Conservation (phyloP, 2,888 invertebrate genomes). For the Brachycybe producta region DNA sequence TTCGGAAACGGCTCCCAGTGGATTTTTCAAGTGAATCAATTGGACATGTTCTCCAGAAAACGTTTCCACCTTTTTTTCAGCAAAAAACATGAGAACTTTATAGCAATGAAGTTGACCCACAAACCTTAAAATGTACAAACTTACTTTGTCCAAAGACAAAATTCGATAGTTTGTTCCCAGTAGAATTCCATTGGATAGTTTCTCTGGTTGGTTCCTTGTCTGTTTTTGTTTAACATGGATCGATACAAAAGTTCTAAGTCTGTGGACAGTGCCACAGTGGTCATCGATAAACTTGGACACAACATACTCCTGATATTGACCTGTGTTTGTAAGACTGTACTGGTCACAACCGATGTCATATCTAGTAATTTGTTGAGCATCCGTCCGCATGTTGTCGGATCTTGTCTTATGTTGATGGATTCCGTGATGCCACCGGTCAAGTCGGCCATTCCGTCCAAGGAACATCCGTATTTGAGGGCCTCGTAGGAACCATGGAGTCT, state of each 20-base stretch:
- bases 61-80: constrained; percentile 48
- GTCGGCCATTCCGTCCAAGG: constrained; percentile 74
- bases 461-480: constrained; percentile 79
- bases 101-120: constrained; percentile 7
- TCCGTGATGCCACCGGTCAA: constrained; percentile 81
- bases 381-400: constrained; percentile 52
- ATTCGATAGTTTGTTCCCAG: constrained; percentile 67
- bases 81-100: constrained; percentile 7
- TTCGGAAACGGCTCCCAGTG: constrained; percentile 44
- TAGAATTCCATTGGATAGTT: constrained; percentile 55
- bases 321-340: constrained; percentile 45
- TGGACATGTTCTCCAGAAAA: constrained; percentile 56
- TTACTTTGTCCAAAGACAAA: constrained; percentile 56
- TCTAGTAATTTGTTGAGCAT: constrained; percentile 56
- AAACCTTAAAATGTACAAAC: no score
- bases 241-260: not conserved
- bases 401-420: constrained; percentile 55
- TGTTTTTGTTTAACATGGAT: no score
- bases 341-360: constrained; percentile 73
- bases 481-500: constrained; percentile 87
- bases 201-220: constrained; percentile 34
- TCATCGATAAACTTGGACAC: no score
- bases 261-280: not conserved
- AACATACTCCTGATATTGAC: no score
- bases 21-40: constrained; percentile 55